Evolutionary conservation across 2,797 vertebrate genomes (phyloP).

Genomic region (Acanthopagrus latus): DNA sequence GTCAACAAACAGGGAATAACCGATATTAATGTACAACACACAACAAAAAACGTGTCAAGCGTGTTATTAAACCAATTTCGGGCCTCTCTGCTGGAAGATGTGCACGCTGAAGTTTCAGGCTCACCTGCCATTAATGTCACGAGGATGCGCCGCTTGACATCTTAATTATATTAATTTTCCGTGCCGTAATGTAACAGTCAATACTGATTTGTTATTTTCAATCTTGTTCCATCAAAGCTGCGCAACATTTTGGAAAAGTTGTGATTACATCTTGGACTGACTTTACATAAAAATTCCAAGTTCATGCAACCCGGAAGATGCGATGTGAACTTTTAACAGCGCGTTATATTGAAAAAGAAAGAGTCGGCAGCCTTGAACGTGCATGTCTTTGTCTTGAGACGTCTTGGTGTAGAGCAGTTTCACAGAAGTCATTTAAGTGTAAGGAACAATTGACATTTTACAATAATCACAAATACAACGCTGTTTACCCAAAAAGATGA

Average conservation of each 20-base stretch:
- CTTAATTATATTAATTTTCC: constrained; percentile 19
- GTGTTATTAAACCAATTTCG: constrained; percentile 41
- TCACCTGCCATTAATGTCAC: constrained; percentile 16
- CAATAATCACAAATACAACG: background rate
- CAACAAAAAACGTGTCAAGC: constrained; percentile 32
- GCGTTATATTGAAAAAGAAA: background rate
- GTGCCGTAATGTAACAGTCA: background rate
- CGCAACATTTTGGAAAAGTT: constrained; percentile 6
- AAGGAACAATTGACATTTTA: background rate
- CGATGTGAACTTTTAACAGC: background rate
- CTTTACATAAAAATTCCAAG: background rate
- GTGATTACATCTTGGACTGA: background rate
- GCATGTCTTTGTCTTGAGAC: background rate
- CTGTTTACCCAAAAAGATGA: background rate
- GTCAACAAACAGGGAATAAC: constrained; percentile 55
- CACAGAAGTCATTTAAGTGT: background rate
- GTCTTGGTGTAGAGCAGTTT: background rate
- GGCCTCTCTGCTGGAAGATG: constrained; percentile 1
- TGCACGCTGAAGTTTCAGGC: background rate
- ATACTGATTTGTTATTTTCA: constrained; percentile 8
- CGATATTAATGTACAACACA: constrained; percentile 38
- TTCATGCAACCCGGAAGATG: background rate
- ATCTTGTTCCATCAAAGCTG: constrained; percentile 14
- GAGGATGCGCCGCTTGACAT: background rate
- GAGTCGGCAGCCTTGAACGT: fast-evolving